A percentile compares a stretch with the other conserved stretches of the same genome.
Evolutionary conservation across 92 coral and sea anemone species (phyloP).

Genomic region (Chrysogorgia sp.): DNA sequence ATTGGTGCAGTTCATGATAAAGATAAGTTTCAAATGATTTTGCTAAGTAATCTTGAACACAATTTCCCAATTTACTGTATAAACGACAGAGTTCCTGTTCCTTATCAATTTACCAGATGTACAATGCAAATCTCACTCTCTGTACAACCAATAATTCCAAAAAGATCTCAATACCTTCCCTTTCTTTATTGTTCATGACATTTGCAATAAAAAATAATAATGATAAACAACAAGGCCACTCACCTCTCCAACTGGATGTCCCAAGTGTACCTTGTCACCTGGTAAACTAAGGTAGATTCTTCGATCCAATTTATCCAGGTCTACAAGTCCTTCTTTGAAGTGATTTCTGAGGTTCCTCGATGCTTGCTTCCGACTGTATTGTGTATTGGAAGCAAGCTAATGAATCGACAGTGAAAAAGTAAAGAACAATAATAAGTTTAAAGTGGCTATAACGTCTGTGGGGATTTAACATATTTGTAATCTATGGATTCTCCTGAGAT

Average conservation of each 20-base stretch:
- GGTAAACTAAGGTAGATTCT: constrained; percentile 40
- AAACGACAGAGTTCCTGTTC: too few relatives aligned
- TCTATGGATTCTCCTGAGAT: too few relatives aligned
- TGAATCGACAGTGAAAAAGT: not conserved
- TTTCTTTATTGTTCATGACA: not conserved
- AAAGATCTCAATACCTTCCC: not conserved
- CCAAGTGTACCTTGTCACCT: constrained; percentile 17
- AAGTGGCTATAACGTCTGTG: too few relatives aligned
- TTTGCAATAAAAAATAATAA: not conserved
- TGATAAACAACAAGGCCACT: not conserved
- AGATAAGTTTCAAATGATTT: too few relatives aligned
- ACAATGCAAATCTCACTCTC: not conserved
- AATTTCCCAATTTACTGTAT: too few relatives aligned
- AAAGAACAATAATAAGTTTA: not conserved
- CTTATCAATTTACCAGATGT: too few relatives aligned
- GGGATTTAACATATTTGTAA: too few relatives aligned
- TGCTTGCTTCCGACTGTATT: constrained; percentile 30
- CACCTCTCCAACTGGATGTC: constrained; percentile 42
- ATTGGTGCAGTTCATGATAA: too few relatives aligned
- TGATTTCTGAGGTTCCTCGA: constrained; percentile 14
- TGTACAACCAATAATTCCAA: not conserved
- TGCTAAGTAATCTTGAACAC: too few relatives aligned
- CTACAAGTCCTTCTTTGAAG: constrained; percentile 11
- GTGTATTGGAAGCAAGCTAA: constrained; percentile 25
- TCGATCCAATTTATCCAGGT: constrained; percentile 24